Percentiles rank a stretch among this genome's conserved stretches.
Evolutionary conservation across 2,113 vertebrate species (phyloP).

Genomic region (Strigops habroptila): DNA sequence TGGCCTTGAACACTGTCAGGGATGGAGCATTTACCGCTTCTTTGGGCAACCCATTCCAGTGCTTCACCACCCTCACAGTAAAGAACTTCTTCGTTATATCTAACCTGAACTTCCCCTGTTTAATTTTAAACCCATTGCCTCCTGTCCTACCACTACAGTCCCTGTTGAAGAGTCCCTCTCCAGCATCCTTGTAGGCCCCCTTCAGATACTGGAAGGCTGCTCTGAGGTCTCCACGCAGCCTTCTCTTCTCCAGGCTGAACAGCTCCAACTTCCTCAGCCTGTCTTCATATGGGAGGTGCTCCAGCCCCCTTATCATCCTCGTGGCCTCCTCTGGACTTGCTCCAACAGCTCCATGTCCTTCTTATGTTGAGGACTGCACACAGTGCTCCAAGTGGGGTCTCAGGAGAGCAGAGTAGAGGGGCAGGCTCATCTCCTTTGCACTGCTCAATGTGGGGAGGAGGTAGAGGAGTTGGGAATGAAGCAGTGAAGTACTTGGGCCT

Average conservation of each 20-base stretch:
- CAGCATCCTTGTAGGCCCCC: background rate
- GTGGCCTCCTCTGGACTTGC: background rate
- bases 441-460: background rate
- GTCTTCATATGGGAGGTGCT: background rate
- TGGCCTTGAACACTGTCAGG: background rate
- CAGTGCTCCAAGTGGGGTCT: background rate
- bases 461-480: background rate
- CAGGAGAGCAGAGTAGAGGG: background rate
- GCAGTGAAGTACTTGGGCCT: background rate
- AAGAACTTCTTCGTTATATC: background rate
- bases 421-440: background rate
- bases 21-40: background rate
- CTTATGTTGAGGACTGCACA: background rate
- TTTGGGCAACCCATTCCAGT: background rate
- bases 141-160: background rate
- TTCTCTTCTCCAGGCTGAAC: no score
- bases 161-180: background rate
- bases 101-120: background rate
- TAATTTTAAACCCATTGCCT: background rate
- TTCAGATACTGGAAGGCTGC: background rate
- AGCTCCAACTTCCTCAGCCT: background rate
- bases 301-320: background rate
- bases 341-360: background rate
- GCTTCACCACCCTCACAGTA: background rate
- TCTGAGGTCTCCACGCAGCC: background rate